Evolutionary conservation across 2,113 vertebrate species (phyloP).

Genomic region (Megalops atlanticus): DNA sequence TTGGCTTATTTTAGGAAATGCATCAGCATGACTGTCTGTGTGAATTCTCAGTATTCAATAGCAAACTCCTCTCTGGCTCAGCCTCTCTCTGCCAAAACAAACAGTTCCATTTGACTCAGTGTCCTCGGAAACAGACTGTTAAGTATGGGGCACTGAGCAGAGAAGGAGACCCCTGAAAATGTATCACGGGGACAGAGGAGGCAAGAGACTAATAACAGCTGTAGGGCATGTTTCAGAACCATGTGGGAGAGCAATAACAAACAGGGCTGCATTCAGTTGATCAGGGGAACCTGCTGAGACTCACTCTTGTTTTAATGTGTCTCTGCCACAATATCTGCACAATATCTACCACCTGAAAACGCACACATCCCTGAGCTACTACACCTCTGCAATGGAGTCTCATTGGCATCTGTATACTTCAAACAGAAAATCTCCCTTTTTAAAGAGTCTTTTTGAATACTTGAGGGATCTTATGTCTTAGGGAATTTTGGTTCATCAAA

Average conservation of each 20-base stretch:
- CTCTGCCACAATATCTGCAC: background rate
- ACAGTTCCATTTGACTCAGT: conserved; percentile 64
- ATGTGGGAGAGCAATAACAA: background rate
- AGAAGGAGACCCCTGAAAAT: background rate
- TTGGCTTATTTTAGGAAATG: background rate
- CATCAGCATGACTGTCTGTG: conserved; percentile 4
- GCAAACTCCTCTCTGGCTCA: conserved; percentile 13
- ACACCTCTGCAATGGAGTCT: background rate
- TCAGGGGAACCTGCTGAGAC: background rate
- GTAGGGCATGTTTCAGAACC: background rate
- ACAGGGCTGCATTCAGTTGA: background rate
- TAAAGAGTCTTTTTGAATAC: too few species aligned
- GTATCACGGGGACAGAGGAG: background rate
- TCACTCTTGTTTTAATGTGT: background rate
- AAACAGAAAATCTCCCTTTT: background rate
- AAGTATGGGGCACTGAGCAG: conserved; percentile 33
- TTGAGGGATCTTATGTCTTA: too few species aligned
- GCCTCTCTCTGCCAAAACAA: conserved; percentile 58
- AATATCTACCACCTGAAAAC: background rate
- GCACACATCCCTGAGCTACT: background rate
- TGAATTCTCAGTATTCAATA: background rate
- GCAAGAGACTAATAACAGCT: background rate
- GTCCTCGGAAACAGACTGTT: conserved; percentile 57
- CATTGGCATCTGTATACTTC: background rate
- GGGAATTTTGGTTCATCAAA: background rate